Evolutionary conservation across 2,797 vertebrate species (phyloP).

Genomic region (Chromis chromis): DNA sequence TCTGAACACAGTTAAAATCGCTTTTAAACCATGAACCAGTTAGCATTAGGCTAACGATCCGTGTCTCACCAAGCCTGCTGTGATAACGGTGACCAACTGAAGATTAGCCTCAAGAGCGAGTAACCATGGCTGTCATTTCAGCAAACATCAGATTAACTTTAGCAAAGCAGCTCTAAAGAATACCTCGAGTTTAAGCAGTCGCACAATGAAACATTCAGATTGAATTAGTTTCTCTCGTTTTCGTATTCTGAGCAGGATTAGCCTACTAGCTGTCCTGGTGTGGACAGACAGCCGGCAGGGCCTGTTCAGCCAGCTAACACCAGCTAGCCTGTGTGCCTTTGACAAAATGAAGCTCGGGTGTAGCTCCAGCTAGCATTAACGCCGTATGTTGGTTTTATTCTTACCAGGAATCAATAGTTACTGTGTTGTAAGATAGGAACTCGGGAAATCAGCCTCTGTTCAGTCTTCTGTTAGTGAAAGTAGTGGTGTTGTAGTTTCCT

Average conservation of each 20-base stretch:
- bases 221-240: background rate
- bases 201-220: background rate
- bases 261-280: constrained; percentile 3
- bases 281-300: constrained; percentile 65
- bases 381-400: constrained; percentile 34
- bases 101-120: constrained; percentile 44
- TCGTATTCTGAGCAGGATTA: background rate
- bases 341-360: constrained; percentile 53
- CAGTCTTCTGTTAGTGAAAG: constrained; percentile 59
- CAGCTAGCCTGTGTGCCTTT: constrained; percentile 60
- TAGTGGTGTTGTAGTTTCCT: constrained; percentile 58
- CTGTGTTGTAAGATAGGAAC: constrained; percentile 53
- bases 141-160: constrained; percentile 5
- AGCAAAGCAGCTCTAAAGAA: background rate
- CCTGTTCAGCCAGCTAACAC: constrained; percentile 61
- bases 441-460: constrained; percentile 54
- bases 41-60: constrained; percentile 10
- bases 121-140: constrained; percentile 40
- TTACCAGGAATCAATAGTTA: constrained; percentile 77
- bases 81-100: constrained; percentile 10
- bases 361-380: constrained; percentile 32
- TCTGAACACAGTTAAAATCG: background rate
- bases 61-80: constrained; percentile 2
- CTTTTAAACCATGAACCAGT: background rate
- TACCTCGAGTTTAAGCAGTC: fast-evolving